Evolutionary conservation across 30 jellyfish, hydroid and myxozoan genomes (phyloP).

Genomic region (Cassiopea andromeda): DNA sequence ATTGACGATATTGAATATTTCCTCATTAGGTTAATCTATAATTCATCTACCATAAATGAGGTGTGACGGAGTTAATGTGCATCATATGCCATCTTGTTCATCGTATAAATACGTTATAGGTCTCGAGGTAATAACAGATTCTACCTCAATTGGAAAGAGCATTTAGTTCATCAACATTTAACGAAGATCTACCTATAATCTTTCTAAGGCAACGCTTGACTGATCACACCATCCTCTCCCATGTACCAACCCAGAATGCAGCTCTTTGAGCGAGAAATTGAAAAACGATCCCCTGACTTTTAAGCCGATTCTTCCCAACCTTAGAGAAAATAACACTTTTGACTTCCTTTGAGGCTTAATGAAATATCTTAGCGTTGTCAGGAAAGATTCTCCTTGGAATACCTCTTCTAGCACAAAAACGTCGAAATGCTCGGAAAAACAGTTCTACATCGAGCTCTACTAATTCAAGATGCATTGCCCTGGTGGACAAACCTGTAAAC

Average conservation of each 20-base stretch:
- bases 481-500: conserved; percentile 52
- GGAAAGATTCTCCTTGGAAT: conserved; percentile 32
- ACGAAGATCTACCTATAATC: conserved; percentile 47
- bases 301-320: background rate
- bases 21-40: conserved; percentile 3
- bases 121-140: conserved; percentile 27
- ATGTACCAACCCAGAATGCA: conserved; percentile 25
- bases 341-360: conserved; percentile 46
- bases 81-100: conserved; percentile 43
- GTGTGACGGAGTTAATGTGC: conserved; percentile 47
- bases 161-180: conserved; percentile 26
- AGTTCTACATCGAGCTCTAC: conserved; percentile 32
- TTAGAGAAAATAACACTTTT: conserved; percentile 6
- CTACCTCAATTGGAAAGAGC: conserved; percentile 28
- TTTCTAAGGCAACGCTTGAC: conserved; percentile 46
- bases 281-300: conserved; percentile 1
- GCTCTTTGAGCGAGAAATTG: conserved; percentile 29
- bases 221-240: conserved; percentile 39
- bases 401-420: conserved; percentile 57
- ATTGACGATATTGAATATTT: conserved; percentile 34
- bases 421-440: conserved; percentile 36
- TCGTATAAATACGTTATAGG: conserved; percentile 47
- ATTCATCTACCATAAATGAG: conserved; percentile 32
- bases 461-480: conserved; percentile 49
- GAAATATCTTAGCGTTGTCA: conserved; percentile 62